Evolutionary conservation across 2,888 invertebrate genomes (phyloP).

Genomic region (Drosophila rubida): DNA sequence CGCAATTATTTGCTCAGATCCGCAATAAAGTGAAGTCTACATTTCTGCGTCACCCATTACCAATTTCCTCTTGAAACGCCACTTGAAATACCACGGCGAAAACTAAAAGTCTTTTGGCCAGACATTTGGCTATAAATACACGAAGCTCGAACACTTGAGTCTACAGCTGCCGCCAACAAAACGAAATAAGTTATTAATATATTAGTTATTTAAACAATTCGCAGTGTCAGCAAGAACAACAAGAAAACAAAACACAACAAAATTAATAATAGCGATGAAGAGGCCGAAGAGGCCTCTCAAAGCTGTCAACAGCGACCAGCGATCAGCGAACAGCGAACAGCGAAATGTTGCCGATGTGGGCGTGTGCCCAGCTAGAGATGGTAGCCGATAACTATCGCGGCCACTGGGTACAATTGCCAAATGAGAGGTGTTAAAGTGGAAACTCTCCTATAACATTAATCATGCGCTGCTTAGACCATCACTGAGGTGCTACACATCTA

Average conservation of each 20-base stretch:
- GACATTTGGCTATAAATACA: slow-evolving; percentile 44
- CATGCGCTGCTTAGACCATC: slow-evolving; percentile 17
- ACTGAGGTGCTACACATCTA: slow-evolving; percentile 3
- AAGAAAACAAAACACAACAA: slow-evolving; percentile 12
- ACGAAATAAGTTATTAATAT: slow-evolving; percentile 49
- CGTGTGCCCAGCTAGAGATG: slow-evolving; percentile 46
- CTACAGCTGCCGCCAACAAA: slow-evolving; percentile 25
- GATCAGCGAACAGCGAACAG: no score
- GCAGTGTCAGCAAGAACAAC: slow-evolving; percentile 8
- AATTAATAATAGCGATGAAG: slow-evolving; percentile 40
- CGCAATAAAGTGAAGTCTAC: slow-evolving; percentile 22
- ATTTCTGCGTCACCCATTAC: slow-evolving; percentile 18
- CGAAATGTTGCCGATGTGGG: slow-evolving; percentile 36
- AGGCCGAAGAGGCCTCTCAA: slow-evolving; percentile 43
- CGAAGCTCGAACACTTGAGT: slow-evolving; percentile 30
- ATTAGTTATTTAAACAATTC: slow-evolving; percentile 48
- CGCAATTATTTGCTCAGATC: slow-evolving; percentile 53
- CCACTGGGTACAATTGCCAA: no score
- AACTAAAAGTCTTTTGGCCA: slow-evolving; percentile 41
- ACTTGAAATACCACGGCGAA: slow-evolving; percentile 30
- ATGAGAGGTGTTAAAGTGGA: background rate
- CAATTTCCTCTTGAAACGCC: slow-evolving; percentile 7
- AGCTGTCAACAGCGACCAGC: no score
- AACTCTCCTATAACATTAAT: slow-evolving; percentile 32
- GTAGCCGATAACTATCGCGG: slow-evolving; percentile 21